Percentiles rank a stretch among this genome's conserved stretches.
phyloP scores from a whole-genome alignment of 2,888 invertebrate genomes.

The Busseola fusca region DNA sequence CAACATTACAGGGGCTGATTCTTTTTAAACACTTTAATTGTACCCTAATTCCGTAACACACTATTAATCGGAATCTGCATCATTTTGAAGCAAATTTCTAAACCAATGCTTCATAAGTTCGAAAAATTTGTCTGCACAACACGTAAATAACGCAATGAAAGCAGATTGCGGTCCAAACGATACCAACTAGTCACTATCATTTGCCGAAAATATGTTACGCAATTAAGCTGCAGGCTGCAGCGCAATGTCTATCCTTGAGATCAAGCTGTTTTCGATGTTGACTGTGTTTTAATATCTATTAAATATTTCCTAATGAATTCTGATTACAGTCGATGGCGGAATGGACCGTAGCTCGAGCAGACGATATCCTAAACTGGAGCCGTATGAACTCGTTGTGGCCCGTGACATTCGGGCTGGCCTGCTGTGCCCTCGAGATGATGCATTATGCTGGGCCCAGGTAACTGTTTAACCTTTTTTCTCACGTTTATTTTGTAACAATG shows the following conservation, averaged over 20 bases:
- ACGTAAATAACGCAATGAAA: too few relatives aligned
- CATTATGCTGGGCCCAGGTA: slow-evolving; percentile 98
- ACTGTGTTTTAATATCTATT: neutral
- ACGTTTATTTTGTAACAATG: neutral
- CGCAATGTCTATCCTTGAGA: neutral
- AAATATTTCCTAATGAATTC: neutral
- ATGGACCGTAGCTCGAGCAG: slow-evolving; percentile 95
- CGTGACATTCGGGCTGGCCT: slow-evolving; percentile 98
- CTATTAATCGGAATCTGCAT: too few relatives aligned
- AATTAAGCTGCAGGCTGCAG: neutral
- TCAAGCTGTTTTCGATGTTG: neutral
- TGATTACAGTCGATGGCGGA: slow-evolving; percentile 89
- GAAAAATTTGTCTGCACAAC: too few relatives aligned
- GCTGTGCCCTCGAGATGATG: slow-evolving; percentile 99
- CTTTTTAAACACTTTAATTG: neutral
- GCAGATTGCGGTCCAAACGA: too few relatives aligned
- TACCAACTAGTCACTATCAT: too few relatives aligned
- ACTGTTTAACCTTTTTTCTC: neutral
- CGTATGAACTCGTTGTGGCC: slow-evolving; percentile 98
- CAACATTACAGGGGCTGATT: neutral
- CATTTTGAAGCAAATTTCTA: too few relatives aligned
- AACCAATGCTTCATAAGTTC: too few relatives aligned
- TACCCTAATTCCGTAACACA: too few relatives aligned
- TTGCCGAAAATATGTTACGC: too few relatives aligned
- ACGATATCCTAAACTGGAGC: slow-evolving; percentile 98